Evolutionary conservation across 2,888 invertebrate genomes (phyloP), one percentile per base, ranked within the genome.

Genomic region (Troides aeacus): DNA sequence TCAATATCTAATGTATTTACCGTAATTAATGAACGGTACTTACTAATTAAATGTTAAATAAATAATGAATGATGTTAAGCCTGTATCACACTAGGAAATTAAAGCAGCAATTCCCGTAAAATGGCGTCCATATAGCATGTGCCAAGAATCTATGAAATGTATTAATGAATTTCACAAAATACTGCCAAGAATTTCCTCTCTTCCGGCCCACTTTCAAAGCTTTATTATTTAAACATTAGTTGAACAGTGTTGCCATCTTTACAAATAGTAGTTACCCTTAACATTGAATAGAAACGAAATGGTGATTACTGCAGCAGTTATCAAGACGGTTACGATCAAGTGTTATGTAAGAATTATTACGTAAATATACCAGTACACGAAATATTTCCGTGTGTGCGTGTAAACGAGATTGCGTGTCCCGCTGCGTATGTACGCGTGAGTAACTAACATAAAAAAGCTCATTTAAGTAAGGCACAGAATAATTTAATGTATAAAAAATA

Each of bases 321-420:
- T 68, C 57, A 68, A 68, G 56, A 39, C 66, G 50, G 64, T 53
- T 63, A 23, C 57, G 50, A 59, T 57, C 39, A 6, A 68, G 46
- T 63, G 39, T 59, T 60, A 68, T 59, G 64, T 64, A 68, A 68
- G 59, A 64, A 58, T 36, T 60, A 59, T 59, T 58, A 58, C 12
- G 7, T 5, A 3, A 30, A 30, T 30, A 30, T 30, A 30, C 30
- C 30, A 30, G 30, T 30, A 30, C 30, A 30, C 30, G 30, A 30
- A 30, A 30, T 10, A n/a, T 63, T 68, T 63, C 30, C 62, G 62
- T 68, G 24, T 64, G 62, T 50, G 59, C 50, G 50, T 53, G 62
- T 68, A 18, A 53, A 62, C 57, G 62, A 42, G 62, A 67, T 67
- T 57, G 58, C 62, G 68, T 68, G 59, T 57, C 6, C 7, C 18